phyloP scores from a whole-genome alignment of 2,888 invertebrate species.

The Tineola bisselliella region DNA sequence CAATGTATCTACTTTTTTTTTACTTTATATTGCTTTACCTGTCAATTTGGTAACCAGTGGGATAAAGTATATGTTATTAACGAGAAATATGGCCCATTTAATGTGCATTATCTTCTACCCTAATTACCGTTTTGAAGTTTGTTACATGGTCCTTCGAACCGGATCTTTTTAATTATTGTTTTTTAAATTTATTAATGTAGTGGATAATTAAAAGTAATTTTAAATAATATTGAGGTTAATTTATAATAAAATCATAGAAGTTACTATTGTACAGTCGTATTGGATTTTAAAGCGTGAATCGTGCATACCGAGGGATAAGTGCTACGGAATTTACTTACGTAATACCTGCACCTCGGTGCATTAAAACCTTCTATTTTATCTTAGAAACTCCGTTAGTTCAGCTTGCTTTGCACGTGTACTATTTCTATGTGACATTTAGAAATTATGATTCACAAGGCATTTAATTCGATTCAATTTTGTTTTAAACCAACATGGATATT shows the following conservation, averaged over 20 bases:
- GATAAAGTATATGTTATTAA: neutral
- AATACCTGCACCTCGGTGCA: slow-evolving; percentile 36
- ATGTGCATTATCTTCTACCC: no score
- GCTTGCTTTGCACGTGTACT: neutral
- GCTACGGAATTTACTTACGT: slow-evolving; percentile 37
- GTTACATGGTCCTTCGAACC: no score
- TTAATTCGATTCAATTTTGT: no score
- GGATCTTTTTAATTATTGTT: no score
- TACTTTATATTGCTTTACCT: neutral
- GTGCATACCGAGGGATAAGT: slow-evolving; percentile 39
- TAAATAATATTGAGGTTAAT: no score
- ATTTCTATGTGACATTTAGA: neutral
- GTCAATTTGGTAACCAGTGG: neutral
- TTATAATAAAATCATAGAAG: no score
- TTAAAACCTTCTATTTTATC: slow-evolving; percentile 28
- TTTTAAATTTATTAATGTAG: no score
- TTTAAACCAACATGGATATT: no score
- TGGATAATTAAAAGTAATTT: no score
- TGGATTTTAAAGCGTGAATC: neutral
- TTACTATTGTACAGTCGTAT: slow-evolving; percentile 23
- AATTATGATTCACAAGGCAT: no score
- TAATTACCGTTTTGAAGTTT: no score
- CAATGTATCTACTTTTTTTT: neutral
- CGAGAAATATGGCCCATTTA: no score
- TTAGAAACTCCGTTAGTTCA: slow-evolving; percentile 36